phyloP scores from a whole-genome alignment of 2,797 vertebrate species.

The Echeneis naucrates region DNA sequence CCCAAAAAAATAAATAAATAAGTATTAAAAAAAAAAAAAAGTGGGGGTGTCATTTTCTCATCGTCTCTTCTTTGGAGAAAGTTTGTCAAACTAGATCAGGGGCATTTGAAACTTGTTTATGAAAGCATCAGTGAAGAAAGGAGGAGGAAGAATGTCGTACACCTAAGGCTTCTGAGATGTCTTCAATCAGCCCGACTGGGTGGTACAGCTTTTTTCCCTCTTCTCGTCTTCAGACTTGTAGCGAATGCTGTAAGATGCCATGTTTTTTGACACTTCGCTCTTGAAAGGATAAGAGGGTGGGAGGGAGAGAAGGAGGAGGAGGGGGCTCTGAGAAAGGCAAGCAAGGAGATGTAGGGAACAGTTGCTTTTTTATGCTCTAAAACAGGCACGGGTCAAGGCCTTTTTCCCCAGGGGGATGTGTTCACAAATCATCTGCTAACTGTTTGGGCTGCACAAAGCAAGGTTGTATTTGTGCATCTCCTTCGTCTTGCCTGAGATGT shows the following conservation, averaged over 20 bases:
- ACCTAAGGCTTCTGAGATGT: slow-evolving; percentile 80
- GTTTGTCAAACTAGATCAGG: slow-evolving; percentile 89
- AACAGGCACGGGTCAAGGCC: slow-evolving; percentile 62
- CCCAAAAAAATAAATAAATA: too few species aligned
- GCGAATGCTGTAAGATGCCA: slow-evolving; percentile 78
- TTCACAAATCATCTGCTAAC: slow-evolving; percentile 70
- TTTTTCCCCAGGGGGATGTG: slow-evolving; percentile 54
- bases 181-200: slow-evolving; percentile 82
- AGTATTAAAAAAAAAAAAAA: too few species aligned
- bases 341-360: slow-evolving; percentile 58
- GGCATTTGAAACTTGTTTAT: slow-evolving; percentile 85
- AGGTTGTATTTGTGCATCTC: slow-evolving; percentile 66
- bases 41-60: slow-evolving; percentile 83
- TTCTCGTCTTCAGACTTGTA: slow-evolving; percentile 74
- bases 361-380: slow-evolving; percentile 60
- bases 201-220: slow-evolving; percentile 73
- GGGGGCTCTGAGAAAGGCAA: slow-evolving; percentile 35
- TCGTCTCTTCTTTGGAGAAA: slow-evolving; percentile 85
- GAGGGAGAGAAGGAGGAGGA: slow-evolving; percentile 14
- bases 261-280: slow-evolving; percentile 81
- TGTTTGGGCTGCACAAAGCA: slow-evolving; percentile 65
- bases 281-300: slow-evolving; percentile 71
- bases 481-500: slow-evolving; percentile 61
- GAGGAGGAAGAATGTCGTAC: slow-evolving; percentile 81
- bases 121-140: slow-evolving; percentile 78